phyloP scores from a whole-genome alignment of 1,140 invertebrate genomes.

The Drosophila biarmipes region DNA sequence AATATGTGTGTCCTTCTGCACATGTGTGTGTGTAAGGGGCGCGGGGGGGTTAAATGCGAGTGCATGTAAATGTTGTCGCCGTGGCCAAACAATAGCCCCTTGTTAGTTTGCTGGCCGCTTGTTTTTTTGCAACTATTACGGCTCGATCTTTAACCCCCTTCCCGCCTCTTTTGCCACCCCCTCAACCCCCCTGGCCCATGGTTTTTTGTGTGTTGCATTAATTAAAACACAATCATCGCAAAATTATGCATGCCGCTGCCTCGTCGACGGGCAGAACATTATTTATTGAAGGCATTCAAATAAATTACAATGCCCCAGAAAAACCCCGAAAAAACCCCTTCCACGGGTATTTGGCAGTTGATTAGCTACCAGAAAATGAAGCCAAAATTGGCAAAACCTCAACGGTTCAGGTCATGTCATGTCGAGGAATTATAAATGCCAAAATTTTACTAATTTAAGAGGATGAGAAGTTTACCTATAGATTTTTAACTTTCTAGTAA shows the following conservation, averaged over 20 bases:
- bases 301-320: conserved; percentile 37
- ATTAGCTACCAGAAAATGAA: conserved; percentile 51
- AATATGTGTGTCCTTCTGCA: not conserved
- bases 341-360: conserved; percentile 47
- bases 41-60: conserved; percentile 16
- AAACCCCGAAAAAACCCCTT: not conserved
- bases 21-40: not conserved
- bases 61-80: conserved; percentile 61
- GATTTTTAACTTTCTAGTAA: conserved; percentile 51
- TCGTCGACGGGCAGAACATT: conserved; percentile 45
- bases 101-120: conserved; percentile 67
- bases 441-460: conserved; percentile 4
- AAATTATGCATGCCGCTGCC: conserved; percentile 68
- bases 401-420: not conserved
- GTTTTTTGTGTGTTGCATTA: conserved; percentile 65
- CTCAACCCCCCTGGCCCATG: not conserved
- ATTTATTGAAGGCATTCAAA: conserved; percentile 68
- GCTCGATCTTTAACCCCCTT: conserved; percentile 16
- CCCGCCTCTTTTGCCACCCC: not conserved
- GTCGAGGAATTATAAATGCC: conserved; percentile 36
- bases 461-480: conserved; percentile 15
- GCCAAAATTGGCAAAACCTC: conserved; percentile 12
- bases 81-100: conserved; percentile 69
- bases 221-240: conserved; percentile 76
- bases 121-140: conserved; percentile 51